Base-by-base conservation (phyloP, 2,888 invertebrate genomes). In the Eulithis testata region DNA sequence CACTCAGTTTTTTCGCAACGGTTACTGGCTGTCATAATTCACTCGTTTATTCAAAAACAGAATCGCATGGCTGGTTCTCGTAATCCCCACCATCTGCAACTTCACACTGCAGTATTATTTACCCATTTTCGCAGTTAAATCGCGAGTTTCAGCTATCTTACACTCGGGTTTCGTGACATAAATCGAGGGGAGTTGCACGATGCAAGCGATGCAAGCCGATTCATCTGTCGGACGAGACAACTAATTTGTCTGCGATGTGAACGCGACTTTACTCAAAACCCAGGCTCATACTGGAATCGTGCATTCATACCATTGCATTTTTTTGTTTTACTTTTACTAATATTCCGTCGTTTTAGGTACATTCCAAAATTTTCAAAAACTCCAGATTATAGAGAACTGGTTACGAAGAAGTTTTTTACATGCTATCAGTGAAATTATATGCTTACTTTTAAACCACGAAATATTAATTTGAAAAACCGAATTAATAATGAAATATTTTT, bases 171-270 rank as follows among this genome's bases (percentile, higher is more conserved):
- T 76, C 76, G 73, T 76, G 78, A 79, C 81, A 83, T 82, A 83
- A 83, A 83, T 83, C 78, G 80, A 70, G 78, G 75, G 77, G 75
- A 75, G 79, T 77, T 77, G 79, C 81, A 82, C 76, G 76, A 77
- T 77, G 79, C 78, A 71, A 65, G 64, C 76, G 76, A 77, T 77
- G 79, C 78, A 71, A 65, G 64, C 77, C 74, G 80, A 77, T 81
- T 85, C 87, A 82, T 88, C 84, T 83, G 85, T 88, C 88, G 73
- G 71, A 72, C 72, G 77, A 85, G 87, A 86, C 87, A 85, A 87
- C 87, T 89, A 89, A 90, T 90, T 89, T 89, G 86, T 87, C 87
- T 83, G 79, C 80, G 78, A 76, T 81, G 81, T 79, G 79, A 83
- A 82, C 81, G 74, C 75, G 76, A 81, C 75, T 79, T 78, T 74